Evolutionary conservation across 2,113 vertebrate genomes (phyloP), one percentile per base, ranked within the genome.

Genomic region (Azemiops feae): DNA sequence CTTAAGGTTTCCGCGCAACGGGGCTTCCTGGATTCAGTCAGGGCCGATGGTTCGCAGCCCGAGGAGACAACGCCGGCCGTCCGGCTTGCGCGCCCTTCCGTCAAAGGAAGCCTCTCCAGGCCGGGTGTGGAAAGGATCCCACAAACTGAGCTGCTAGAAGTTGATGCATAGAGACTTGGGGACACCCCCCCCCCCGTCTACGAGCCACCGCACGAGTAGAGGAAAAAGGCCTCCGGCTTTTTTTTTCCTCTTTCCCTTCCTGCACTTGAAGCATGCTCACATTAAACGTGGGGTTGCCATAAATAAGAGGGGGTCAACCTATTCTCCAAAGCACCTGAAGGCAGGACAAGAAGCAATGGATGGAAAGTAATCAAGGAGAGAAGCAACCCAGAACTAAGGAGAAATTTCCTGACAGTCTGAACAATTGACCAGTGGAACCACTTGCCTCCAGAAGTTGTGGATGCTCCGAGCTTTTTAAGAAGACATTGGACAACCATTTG

Each of bases 1-100:
- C 95, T 93, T 74, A 90, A 92, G 74, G 89, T 88, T 95, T 96
- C 93, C 95, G 91, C 95, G 96, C 92, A 96, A 96, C 85, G 94
- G 91, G 10, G 90, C 96, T 95, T 95, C 69, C 85, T 94, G 85
- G 95, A 92, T 91, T 88, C 87, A 92, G 81, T 58, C 89, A 91
- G 89, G 86, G 91, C 92, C 88, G 85, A 0, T 92, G 87, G 0
- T 93, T 60, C 69, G 2, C 60, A 89, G 34, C 9, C 55, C 50
- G 47, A 22, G 54, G 52, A 92, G 92, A 93, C 95, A 95, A 54
- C 39, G 93, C n/a, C 74, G 81, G 53, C 18, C 88, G 52, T 91
- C 91, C 55, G 92, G 14, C 30, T 90, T 86, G 92, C 23, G 47
- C 22, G 10, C 55, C 93, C 3, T 25, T 0, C 58, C 0, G 50